Percentiles rank a stretch among this genome's conserved stretches.
Conservation (phyloP, 2,113 vertebrate species). For the Ceuthmochares aereus region DNA sequence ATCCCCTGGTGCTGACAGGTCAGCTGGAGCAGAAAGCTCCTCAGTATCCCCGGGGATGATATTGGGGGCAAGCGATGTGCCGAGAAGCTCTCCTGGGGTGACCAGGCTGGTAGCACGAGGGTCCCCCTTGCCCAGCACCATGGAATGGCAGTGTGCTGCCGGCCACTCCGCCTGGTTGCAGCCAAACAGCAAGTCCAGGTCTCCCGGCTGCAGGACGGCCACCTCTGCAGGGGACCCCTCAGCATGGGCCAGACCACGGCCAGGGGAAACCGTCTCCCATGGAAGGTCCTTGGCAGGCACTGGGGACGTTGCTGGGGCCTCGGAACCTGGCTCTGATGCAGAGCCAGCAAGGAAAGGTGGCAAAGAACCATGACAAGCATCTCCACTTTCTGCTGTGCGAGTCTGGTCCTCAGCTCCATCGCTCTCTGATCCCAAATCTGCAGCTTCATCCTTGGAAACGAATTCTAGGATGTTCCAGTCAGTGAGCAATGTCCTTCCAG, state of each 20-base stretch:
- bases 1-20: not conserved
- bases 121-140: not conserved
- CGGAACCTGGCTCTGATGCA: slow-evolving; percentile 9
- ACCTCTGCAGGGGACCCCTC: not conserved
- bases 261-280: not conserved
- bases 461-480: slow-evolving; percentile 26
- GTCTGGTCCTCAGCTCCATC: slow-evolving; percentile 1
- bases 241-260: not conserved
- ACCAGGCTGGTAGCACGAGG: not conserved
- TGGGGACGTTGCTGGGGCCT: fast-evolving
- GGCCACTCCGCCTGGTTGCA: not conserved
- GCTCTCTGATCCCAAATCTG: slow-evolving; percentile 15
- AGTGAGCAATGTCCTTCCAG: slow-evolving; percentile 6
- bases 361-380: not conserved
- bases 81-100: not conserved
- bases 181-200: slow-evolving; percentile 32
- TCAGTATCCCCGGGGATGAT: not conserved
- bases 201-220: slow-evolving; percentile 16
- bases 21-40: not conserved
- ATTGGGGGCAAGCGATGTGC: not conserved
- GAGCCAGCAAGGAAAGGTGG: not conserved
- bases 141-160: fast-evolving
- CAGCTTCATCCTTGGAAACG: slow-evolving; percentile 24
- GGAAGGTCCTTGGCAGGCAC: not conserved
- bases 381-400: not conserved